Base-by-base conservation (phyloP, 2,113 vertebrate genomes). In the Cettia cetti region DNA sequence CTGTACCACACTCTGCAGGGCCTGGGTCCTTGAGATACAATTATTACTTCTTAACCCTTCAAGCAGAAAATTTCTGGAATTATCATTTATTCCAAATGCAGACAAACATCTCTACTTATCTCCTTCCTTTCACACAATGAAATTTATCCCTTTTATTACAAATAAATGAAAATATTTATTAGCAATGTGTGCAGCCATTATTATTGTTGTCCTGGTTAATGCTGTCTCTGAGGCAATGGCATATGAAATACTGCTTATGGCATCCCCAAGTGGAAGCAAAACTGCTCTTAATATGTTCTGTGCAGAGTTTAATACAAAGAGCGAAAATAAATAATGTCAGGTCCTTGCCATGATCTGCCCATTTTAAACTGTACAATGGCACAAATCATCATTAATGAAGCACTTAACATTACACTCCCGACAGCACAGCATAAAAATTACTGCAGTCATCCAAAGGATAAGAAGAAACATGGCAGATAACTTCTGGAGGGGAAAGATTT, bases 311-410 rank as follows among this genome's bases (percentile, higher is more conserved):
- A 96, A 91, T 81, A 95, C 78, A 91, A 97, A 97, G 96, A 92
- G 92, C 1, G 64, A 97, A 97, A 98, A 97, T 96, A 97, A 98
- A 95, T 97, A 98, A 96, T 64, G 92, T 96, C 96, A 91, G 90
- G 86, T 89, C 91, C 52, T 94, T 97, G 96, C 97, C 95, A 97
- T 92, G 92, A 97, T 97, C 96, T 97, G 94, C 97, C 96, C 93
- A 71, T 97, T 97, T 97, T 84, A 97, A 92, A 94, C 94, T 96
- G 97, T 97, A 94, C 76, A 44, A 89, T 95, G 89, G 82, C 94
- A 98, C 95, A 98, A 97, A 97, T 96, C 96, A 97, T 98, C 97
- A 97, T 97, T 97, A 98, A 97, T 97, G 96, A 97, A 97, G 96
- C 96, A 97, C 96, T 97, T 98, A 97, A 96, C 96, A 97, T 97